Evolutionary conservation across 2,797 vertebrate species (phyloP), one percentile per base, ranked within the genome.

Genomic region (Orientallactaga sibirica): DNA sequence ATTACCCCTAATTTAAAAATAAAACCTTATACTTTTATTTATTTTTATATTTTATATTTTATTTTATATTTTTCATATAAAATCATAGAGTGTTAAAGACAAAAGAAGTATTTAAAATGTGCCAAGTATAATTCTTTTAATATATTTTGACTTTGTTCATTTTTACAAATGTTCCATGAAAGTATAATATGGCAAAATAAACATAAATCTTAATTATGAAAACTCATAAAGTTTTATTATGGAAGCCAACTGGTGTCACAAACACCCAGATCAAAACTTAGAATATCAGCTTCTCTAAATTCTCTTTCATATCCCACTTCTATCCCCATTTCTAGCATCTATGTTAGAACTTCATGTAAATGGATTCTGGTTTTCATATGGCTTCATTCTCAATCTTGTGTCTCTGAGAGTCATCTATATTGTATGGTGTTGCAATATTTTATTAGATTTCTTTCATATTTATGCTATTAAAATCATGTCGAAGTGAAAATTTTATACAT

Each of bases 91-190:
- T 79, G 14, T 92, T 88, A 84, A 18, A 70, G 43, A 24, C 70
- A 77, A 5, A 89, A 25, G 37, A 48, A 84, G 83, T 11, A 86
- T 37, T 86, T 64, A 86, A 88, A 83, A 87, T 52, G 48, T 61
- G 87, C n/a, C 58, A 58, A 96, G 7, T 52, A 4, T 66, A 85
- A 86, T 7, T 33, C 68, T 19, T 41, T 78, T 78, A 89, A 81
- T 48, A 62, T 64, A 73, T 64, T 78, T 37, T 37, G 33, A 37
- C 33, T 16, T 80, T 84, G 61, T 81, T 84, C 71, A 90, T 79
- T 62, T 61, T 88, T 76, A 87, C 70, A 90, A 82, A 61, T 16
- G 25, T 85, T 85, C 92, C 85, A 77, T 91, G 67, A 82, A 93
- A 81, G 1, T 61, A 78, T 89, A 94, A 66, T 19, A 87, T 58